Conservation (phyloP, 2,113 vertebrate genomes). For the Herpailurus yagouaroundi region DNA sequence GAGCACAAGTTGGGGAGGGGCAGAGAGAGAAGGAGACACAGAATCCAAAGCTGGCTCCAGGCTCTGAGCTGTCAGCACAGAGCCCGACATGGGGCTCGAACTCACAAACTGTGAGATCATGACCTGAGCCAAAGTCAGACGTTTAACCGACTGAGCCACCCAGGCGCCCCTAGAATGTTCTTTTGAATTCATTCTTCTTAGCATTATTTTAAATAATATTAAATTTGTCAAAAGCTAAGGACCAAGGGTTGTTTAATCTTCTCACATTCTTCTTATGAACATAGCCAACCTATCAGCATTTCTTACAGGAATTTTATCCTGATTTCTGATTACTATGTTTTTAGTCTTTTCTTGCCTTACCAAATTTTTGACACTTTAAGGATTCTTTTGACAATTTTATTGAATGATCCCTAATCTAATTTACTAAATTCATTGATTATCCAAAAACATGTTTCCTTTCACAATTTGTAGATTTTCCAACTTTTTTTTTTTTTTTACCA, state of each 20-base stretch:
- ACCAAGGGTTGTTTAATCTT: not conserved
- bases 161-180: not conserved
- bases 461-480: not conserved
- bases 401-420: not conserved
- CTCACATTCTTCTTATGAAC: not conserved
- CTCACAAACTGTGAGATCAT: not conserved
- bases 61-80: no score
- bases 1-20: no score
- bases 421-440: conserved; percentile 7
- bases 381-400: not conserved
- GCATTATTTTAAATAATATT: conserved; percentile 20
- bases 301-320: not conserved
- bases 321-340: not conserved
- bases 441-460: not conserved
- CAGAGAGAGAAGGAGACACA: no score
- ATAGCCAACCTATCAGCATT: not conserved
- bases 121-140: no score
- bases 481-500: not conserved
- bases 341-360: conserved; percentile 14
- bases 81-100: no score
- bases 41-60: no score
- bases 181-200: not conserved
- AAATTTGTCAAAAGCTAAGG: conserved; percentile 35
- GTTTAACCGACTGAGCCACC: no score
- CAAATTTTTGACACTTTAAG: conserved; percentile 31